Percentiles rank a stretch among this genome's conserved stretches.
phyloP scores from a whole-genome alignment of 2,113 vertebrate species.

The Cyanoderma ruficeps region DNA sequence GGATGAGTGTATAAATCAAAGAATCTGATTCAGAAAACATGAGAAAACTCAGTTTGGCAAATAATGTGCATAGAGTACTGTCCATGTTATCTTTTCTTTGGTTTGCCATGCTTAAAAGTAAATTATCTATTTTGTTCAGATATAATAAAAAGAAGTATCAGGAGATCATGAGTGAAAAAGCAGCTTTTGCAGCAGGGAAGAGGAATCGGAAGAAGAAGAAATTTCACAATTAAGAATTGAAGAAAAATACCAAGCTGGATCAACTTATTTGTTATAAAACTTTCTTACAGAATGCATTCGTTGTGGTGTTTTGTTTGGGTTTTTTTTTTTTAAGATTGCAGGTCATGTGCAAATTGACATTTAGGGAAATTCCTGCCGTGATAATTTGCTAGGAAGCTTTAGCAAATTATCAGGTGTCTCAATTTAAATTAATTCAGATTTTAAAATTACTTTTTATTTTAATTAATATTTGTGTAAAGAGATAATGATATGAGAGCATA shows the following conservation, averaged over 20 bases:
- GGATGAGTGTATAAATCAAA: not conserved
- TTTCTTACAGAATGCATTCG: constrained; percentile 15
- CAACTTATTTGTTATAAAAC: constrained; percentile 30
- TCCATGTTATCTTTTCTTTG: constrained; percentile 28
- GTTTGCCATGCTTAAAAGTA: constrained; percentile 30
- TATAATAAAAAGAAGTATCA: constrained; percentile 92
- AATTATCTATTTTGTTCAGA: constrained; percentile 76
- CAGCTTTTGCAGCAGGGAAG: constrained; percentile 85
- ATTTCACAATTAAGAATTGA: constrained; percentile 79
- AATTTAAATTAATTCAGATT: not conserved
- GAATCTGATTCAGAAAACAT: not conserved
- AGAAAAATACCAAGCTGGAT: constrained; percentile 46
- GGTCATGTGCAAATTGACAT: not conserved
- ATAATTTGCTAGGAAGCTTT: not conserved
- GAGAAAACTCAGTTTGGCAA: not conserved
- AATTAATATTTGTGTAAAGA: not conserved
- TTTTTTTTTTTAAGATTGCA: not conserved
- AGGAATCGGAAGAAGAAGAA: constrained; percentile 88
- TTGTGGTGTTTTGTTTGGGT: not conserved
- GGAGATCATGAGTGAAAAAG: constrained; percentile 88
- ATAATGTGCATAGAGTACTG: not conserved
- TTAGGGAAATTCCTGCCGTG: not conserved
- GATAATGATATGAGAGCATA: not conserved
- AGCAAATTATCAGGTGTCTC: not conserved
- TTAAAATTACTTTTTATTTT: not conserved